Evolutionary conservation across 2,113 vertebrate genomes (phyloP).

Genomic region (Paralichthys olivaceus): DNA sequence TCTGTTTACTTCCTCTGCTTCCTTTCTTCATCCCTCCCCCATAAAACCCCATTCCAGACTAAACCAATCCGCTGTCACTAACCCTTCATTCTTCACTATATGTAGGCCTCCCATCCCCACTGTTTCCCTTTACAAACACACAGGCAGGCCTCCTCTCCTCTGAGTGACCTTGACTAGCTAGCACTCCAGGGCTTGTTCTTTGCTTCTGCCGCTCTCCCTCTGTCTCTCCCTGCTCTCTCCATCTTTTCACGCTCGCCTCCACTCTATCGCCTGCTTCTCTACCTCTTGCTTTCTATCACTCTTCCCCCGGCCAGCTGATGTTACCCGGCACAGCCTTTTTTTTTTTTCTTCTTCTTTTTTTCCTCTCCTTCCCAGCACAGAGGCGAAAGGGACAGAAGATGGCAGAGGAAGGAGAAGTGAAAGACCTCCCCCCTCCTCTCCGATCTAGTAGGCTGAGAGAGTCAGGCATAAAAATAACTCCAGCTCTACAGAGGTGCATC

Average conservation of each 20-base stretch:
- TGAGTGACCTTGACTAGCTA: constrained; percentile 80
- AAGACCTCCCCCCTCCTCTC: constrained; percentile 41
- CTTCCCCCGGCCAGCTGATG: constrained; percentile 46
- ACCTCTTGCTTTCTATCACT: constrained; percentile 65
- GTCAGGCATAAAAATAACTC: constrained; percentile 64
- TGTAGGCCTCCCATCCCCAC: constrained; percentile 48
- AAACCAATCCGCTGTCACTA: constrained; percentile 63
- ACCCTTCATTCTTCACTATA: constrained; percentile 45
- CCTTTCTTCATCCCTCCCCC: constrained; percentile 35
- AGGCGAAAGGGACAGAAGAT: constrained; percentile 65
- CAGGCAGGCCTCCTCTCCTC: constrained; percentile 71
- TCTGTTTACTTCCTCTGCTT: constrained; percentile 22
- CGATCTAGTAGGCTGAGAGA: constrained; percentile 55
- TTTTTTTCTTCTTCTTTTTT: background rate
- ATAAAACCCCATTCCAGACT: constrained; percentile 41
- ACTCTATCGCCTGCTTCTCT: constrained; percentile 60
- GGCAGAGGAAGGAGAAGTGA: constrained; percentile 60
- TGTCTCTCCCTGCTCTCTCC: constrained; percentile 57
- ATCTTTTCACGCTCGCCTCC: constrained; percentile 56
- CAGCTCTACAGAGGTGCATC: constrained; percentile 31
- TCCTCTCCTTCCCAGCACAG: constrained; percentile 32
- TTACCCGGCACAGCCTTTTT: constrained; percentile 30
- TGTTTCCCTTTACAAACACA: constrained; percentile 36
- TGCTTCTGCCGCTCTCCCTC: constrained; percentile 59
- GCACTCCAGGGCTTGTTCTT: constrained; percentile 75